These are phyloP conservation scores for Anas platyrhynchos DNA, from an alignment of 2,113 vertebrate species.

Conservation along the genomic window DNA sequence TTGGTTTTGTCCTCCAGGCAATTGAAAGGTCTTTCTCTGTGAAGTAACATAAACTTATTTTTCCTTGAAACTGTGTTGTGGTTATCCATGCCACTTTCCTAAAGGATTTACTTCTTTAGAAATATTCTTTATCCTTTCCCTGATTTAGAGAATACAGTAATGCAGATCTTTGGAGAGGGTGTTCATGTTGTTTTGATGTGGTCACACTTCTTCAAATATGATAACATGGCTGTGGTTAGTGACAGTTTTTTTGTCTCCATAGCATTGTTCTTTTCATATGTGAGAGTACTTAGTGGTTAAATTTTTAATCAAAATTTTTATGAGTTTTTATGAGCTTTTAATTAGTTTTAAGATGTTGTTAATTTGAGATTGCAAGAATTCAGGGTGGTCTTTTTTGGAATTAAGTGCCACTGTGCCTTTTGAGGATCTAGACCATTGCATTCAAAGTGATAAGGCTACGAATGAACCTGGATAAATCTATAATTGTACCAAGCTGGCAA, in stretches of 20 bases:
- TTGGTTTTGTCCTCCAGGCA: not conserved
- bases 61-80: not conserved
- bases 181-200: not conserved
- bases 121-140: not conserved
- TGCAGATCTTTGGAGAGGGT: not conserved
- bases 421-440: not conserved
- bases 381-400: not conserved
- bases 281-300: not conserved
- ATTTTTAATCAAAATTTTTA: not conserved
- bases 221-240: not conserved
- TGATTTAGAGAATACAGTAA: not conserved
- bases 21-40: not conserved
- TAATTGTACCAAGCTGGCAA: not conserved
- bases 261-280: not conserved
- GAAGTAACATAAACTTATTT: not conserved
- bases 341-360: not conserved
- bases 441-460: not conserved
- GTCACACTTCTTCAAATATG: not conserved
- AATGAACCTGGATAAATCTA: not conserved
- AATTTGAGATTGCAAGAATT: not conserved
- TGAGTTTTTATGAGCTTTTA: not conserved
- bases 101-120: not conserved
- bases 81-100: not conserved
- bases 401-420: not conserved
- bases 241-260: not conserved